Evolutionary conservation across 2,888 invertebrate species (phyloP).

Genomic region (Cephus rjabovi): DNA sequence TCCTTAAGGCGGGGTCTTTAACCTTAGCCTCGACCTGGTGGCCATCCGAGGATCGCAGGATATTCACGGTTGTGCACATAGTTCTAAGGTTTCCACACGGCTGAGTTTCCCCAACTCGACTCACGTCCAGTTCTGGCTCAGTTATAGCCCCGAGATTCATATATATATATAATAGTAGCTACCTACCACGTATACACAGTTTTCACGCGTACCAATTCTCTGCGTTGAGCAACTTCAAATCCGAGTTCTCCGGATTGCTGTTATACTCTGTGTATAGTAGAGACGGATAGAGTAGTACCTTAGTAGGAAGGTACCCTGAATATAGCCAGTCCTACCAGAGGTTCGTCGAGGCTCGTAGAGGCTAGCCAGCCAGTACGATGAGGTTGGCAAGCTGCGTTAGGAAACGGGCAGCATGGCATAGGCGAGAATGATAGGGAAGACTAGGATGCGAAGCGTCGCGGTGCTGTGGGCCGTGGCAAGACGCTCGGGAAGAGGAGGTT

Average conservation of each 20-base stretch:
- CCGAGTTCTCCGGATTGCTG: neutral
- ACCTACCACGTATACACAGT: neutral
- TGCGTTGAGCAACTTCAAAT: neutral
- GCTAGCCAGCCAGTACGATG: neutral
- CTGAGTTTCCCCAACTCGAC: constrained; percentile 1
- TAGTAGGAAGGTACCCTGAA: neutral
- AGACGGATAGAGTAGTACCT: neutral
- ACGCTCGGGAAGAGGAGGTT: neutral
- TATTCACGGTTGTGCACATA: constrained; percentile 8
- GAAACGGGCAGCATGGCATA: neutral
- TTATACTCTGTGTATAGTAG: neutral
- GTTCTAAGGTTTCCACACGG: neutral
- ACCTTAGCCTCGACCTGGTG: constrained; percentile 10
- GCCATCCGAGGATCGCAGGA: neutral
- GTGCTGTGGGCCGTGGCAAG: constrained; percentile 6
- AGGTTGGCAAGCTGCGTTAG: neutral
- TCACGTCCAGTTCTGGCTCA: neutral
- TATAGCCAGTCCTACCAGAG: neutral
- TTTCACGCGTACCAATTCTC: neutral
- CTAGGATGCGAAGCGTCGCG: constrained; percentile 3
- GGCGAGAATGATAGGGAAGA: neutral
- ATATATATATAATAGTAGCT: neutral
- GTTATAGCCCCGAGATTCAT: neutral
- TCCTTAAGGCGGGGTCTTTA: constrained; percentile 4
- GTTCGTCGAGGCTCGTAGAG: neutral